Evolutionary conservation across 2,113 vertebrate species (phyloP), one percentile per base, ranked within the genome.

Genomic region (Eudyptes chrysolophus): DNA sequence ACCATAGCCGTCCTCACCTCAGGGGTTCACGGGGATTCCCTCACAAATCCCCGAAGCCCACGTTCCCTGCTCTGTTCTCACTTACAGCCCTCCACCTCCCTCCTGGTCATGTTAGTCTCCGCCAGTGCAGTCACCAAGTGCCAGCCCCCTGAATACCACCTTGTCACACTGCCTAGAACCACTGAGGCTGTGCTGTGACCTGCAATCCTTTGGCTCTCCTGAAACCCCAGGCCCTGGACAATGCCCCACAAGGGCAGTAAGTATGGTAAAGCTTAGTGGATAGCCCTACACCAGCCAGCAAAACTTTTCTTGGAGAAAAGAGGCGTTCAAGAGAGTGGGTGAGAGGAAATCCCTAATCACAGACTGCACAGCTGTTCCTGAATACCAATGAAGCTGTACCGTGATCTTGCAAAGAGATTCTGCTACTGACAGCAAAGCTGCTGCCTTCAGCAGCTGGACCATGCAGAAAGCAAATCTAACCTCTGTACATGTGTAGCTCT

Each of bases 41-140:
- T 24, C 44, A 60, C 32, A 80, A n/a, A 72, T 15, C 34, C 40
- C 68, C n/a, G 58, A 66, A 83, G 48, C n/a, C n/a, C 55, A 49
- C 0, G 0, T 30, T 85, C 32, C 51, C 24, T 0, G 0, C 40
- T 40, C 26, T 57, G 58, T 40, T 70, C 48, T 74, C 71, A 54
- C 49, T 38, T 29, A 11, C 15, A n/a, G 49, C 51, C 68, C 46
- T 70, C 44, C 19, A 34, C 21, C 19, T 84, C n/a, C 32, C 52
- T 44, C 30, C 64, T 34, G n/a, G 36, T 49, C 16, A 3, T 2
- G 18, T n/a, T 44, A 61, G 19, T 21, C 64, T 70, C 51, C 49
- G 29, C 11, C 68, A 58, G 55, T 6, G 10, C 61, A 58, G 61
- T 42, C 64, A 70, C 17, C 51, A 62, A 49, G 25, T 20, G 38